Base-by-base conservation (phyloP, 1,140 invertebrate species). In the Trichogramma pretiosum region DNA sequence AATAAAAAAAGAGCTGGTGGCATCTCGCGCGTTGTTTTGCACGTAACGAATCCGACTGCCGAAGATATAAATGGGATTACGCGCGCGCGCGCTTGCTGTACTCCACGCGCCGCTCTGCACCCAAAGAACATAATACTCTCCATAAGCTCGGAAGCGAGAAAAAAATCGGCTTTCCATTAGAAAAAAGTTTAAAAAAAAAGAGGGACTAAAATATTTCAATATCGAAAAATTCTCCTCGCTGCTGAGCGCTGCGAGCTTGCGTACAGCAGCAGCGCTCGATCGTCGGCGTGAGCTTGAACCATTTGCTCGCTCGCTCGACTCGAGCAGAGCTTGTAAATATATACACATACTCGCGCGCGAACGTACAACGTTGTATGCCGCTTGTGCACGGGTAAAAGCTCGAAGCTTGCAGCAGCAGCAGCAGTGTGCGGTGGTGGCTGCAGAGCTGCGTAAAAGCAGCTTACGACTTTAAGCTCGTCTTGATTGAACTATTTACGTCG, bases 401-500 rank as follows among this genome's bases (percentile, higher is more conserved):
- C n/a, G n/a, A n/a, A n/a, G n/a, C n/a, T n/a, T n/a, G n/a, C n/a
- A 34, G 33, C 21, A 10, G 24, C 24, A 9, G 34, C 35, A 33
- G 38, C 16, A 13, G 19, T 11, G 38, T 21, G 26, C 22, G 30
- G 38, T 14, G 21, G 22, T 8, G 28, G 17, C 14, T 21, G 34
- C 32, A 41, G 19, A 32, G 17, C 16, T 14, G 21, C 43, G 49
- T 30, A 36, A 51, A 51, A 52, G 54, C 48, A 53, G 58, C 54
- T 59, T 56, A 56, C 46, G 50, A 24, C 54, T 49, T 59, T 62
- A 59, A 62, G 57, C 56, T 34, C 46, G 44, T 38, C 49, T 52
- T 62, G 58, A 63, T 63, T 63, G 58, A 59, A 61, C 57, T 59
- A 62, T 62, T 64, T 62, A 60, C 56, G 55, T 55, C 48, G 52